These are phyloP conservation scores for Eupithecia subfuscata DNA, from an alignment of 2,888 invertebrate species.

Conservation along the genomic window DNA sequence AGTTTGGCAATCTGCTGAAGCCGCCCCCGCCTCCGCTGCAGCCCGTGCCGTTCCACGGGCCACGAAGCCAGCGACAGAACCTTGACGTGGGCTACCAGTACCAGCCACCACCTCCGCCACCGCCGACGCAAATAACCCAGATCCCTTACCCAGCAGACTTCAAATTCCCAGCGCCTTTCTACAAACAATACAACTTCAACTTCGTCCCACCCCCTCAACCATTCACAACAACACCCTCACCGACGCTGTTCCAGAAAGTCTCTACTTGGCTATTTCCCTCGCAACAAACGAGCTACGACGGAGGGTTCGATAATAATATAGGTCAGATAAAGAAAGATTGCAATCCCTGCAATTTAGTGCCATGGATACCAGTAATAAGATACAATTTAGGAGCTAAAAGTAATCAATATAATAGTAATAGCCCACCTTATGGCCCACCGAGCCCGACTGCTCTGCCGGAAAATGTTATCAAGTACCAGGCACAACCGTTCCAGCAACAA, in stretches of 20 bases:
- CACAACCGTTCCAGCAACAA: constrained; percentile 59
- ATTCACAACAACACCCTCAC: constrained; percentile 71
- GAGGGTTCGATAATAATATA: constrained; percentile 55
- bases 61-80: constrained; percentile 68
- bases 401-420: constrained; percentile 56
- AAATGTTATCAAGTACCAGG: constrained; percentile 57
- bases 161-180: constrained; percentile 77
- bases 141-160: constrained; percentile 58
- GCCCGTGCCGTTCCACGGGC: constrained; percentile 73
- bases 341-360: constrained; percentile 90
- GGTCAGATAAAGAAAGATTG: constrained; percentile 84
- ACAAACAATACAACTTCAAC: constrained; percentile 78
- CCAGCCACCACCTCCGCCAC: constrained; percentile 62
- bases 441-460: constrained; percentile 69
- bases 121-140: constrained; percentile 41
- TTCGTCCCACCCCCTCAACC: constrained; percentile 77
- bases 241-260: constrained; percentile 84
- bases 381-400: constrained; percentile 74
- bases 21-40: constrained; percentile 74
- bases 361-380: constrained; percentile 90
- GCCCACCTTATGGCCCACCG: constrained; percentile 74
- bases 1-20: constrained; percentile 71
- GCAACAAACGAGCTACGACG: constrained; percentile 64
- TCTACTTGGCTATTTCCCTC: constrained; percentile 86
- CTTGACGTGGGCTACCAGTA: constrained; percentile 67